Conservation (phyloP, 2,888 invertebrate genomes). For the Folsomia candida region DNA sequence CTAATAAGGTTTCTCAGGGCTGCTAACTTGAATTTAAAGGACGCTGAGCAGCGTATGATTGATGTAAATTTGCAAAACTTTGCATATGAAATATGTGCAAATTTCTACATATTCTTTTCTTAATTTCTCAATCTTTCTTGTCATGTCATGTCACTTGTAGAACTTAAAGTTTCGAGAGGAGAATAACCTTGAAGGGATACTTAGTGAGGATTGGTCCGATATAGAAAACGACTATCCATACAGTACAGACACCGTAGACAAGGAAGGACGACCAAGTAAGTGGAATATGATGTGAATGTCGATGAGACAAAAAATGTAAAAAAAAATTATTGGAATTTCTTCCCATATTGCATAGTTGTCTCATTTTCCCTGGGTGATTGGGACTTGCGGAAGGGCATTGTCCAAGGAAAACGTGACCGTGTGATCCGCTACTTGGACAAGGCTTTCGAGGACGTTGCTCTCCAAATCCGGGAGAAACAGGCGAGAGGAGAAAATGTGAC, state of each 20-base stretch:
- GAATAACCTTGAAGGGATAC: conserved; percentile 26
- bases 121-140: background rate
- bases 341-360: background rate
- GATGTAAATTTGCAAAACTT: conserved; percentile 24
- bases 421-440: conserved; percentile 34
- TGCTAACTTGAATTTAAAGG: conserved; percentile 30
- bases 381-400: conserved; percentile 28
- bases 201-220: conserved; percentile 35
- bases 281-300: background rate
- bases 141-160: conserved; percentile 11
- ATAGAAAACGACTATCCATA: conserved; percentile 35
- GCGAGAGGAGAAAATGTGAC: conserved; percentile 37
- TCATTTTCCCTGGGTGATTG: conserved; percentile 33
- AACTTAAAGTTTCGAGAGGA: conserved; percentile 34
- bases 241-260: conserved; percentile 32
- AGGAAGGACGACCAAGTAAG: conserved; percentile 28
- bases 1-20: conserved; percentile 30
- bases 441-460: conserved; percentile 29
- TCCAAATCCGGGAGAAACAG: conserved; percentile 31
- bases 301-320: background rate
- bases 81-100: background rate
- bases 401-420: conserved; percentile 27
- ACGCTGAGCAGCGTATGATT: conserved; percentile 31
- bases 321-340: background rate
- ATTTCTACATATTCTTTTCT: background rate